phyloP scores from a whole-genome alignment of 1,140 invertebrate genomes.

The Brachionus calyciflorus region DNA sequence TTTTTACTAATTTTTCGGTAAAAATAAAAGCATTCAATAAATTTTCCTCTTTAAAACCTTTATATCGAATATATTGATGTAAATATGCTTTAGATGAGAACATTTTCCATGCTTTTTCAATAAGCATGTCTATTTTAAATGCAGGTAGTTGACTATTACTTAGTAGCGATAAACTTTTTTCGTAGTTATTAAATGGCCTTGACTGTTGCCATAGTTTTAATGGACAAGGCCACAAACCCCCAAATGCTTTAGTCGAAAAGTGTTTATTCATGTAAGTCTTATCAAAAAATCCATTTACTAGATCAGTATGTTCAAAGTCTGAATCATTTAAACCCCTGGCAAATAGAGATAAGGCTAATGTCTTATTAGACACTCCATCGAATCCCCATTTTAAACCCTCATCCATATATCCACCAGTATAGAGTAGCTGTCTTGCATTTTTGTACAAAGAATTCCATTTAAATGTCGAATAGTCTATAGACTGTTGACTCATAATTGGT shows the following conservation, averaged over 20 bases:
- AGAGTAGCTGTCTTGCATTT: slow-evolving; percentile 58
- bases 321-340: slow-evolving; percentile 16
- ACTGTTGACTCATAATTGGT: slow-evolving; percentile 56
- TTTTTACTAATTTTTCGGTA: slow-evolving; percentile 57
- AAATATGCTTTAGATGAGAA: slow-evolving; percentile 59
- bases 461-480: slow-evolving; percentile 55
- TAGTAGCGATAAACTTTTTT: slow-evolving; percentile 56
- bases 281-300: slow-evolving; percentile 12
- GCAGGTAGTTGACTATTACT: slow-evolving; percentile 54
- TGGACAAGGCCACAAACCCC: slow-evolving; percentile 44
- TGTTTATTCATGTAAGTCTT: not conserved
- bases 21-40: slow-evolving; percentile 59
- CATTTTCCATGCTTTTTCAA: slow-evolving; percentile 60
- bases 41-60: slow-evolving; percentile 54
- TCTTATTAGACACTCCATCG: not conserved
- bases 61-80: slow-evolving; percentile 59
- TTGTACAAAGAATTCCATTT: slow-evolving; percentile 59
- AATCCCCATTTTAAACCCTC: slow-evolving; percentile 18
- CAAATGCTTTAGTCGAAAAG: slow-evolving; percentile 33
- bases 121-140: slow-evolving; percentile 52
- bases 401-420: slow-evolving; percentile 51
- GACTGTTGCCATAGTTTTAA: slow-evolving; percentile 51
- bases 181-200: slow-evolving; percentile 54
- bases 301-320: not conserved
- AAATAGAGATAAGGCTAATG: not conserved